phyloP scores from a whole-genome alignment of 2,113 vertebrate genomes.

The Strix aluco region DNA sequence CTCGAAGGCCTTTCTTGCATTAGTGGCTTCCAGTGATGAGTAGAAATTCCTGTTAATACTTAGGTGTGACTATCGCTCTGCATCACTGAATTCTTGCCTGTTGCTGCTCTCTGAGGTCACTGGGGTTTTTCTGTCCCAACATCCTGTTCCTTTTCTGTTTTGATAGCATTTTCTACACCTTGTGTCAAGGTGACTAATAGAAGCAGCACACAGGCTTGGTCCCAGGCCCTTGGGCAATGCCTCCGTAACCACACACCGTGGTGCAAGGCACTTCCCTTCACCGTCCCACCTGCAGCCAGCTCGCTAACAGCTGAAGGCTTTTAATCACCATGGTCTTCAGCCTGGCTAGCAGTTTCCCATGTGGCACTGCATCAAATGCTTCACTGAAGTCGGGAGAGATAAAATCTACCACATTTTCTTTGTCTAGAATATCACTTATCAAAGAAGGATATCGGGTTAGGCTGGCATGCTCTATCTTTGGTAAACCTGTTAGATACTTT shows the following conservation, averaged over 20 bases:
- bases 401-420: slow-evolving; percentile 56
- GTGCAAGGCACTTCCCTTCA: slow-evolving; percentile 13
- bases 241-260: fast-evolving
- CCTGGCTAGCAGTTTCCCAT: neutral
- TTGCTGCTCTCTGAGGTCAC: neutral
- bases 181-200: slow-evolving; percentile 12
- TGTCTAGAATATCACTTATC: slow-evolving; percentile 62
- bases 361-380: slow-evolving; percentile 49
- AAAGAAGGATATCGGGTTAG: slow-evolving; percentile 56
- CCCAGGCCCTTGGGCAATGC: neutral
- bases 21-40: neutral
- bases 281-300: neutral
- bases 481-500: slow-evolving; percentile 57
- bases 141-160: slow-evolving; percentile 1
- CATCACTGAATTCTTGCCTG: neutral
- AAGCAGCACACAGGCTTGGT: neutral
- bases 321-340: slow-evolving; percentile 12
- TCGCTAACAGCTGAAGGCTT: neutral
- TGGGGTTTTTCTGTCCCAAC: neutral
- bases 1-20: neutral
- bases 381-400: slow-evolving; percentile 34
- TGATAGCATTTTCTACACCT: neutral
- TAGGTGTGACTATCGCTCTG: neutral
- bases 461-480: slow-evolving; percentile 69
- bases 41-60: neutral